Base-by-base conservation (phyloP, 2,888 invertebrate genomes). In the Nomada goodeniana region DNA sequence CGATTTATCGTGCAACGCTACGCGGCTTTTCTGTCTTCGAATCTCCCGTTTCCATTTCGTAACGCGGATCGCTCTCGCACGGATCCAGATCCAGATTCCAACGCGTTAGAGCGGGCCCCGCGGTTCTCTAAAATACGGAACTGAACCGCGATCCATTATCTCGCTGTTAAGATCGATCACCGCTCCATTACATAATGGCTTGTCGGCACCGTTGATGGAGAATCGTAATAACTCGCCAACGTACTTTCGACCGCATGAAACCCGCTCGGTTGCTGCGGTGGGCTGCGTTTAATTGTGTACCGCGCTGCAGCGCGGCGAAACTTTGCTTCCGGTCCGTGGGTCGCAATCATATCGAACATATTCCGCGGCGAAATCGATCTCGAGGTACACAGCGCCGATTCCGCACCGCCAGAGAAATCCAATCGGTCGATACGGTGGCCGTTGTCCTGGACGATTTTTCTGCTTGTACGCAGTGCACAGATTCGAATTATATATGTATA, bases 151-250 rank as follows among this genome's bases (percentile, higher is more conserved):
- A 76, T 82, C 87, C 73, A 87, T 82, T 87, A 80, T 87, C 79
- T 75, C 85, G 73, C 85, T 60, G 82, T 89, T 88, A 82, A 87
- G 76, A 85, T 74, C 87, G 87, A 87, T 87, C 89, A 78, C 76
- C 78, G 71, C 26, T 63, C 50, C 60, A 72, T 87, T 87, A 85
- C 75, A 76, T 87, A 88, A 87, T 82, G 76, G 77, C 59, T 80
- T 68, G 78, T 79, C 79, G 86, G 86, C 65, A 88, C 85, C 88
- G 86, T 80, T 79, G 86, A 87, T 84, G 86, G 72, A 86, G 77
- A 80, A 75, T 82, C 83, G 83, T 83, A 85, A 87, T 87, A 89
- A 87, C 82, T 87, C 78, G 74, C 75, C 55, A 78, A 59, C 76
- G 68, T 80, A 73, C 87, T 87, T 79, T 84, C 85, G 78, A 75